Base-by-base conservation (phyloP, 2,113 vertebrate genomes). In the Oriolus oriolus region DNA sequence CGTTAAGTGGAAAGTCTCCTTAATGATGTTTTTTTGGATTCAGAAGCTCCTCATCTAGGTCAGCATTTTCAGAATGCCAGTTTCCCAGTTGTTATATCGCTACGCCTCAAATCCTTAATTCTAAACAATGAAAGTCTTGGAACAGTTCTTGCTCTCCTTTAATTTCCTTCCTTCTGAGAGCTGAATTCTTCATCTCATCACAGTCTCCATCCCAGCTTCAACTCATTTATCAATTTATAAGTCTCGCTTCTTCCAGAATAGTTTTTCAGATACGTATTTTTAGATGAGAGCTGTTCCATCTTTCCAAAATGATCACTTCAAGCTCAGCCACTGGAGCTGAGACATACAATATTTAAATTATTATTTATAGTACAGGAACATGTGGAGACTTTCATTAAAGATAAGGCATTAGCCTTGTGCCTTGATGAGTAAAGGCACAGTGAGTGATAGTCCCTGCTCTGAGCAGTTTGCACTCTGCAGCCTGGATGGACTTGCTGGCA, bases 291-390 rank as follows among this genome's bases (percentile, higher is more conserved):
- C 95, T 93, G 93, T 57, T 97, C 93, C 83, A 92, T 96, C 93
- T 94, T 96, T 96, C 95, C 88, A 93, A 97, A 95, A 93, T 96
- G 95, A 96, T 96, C 93, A 94, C 96, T 97, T 97, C 95, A 96
- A 95, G 93, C 88, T 94, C 93, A 96, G 92, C 93, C 92, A 93
- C 79, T 96, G 96, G 85, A 96, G 92, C 95, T 93, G 83, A 94
- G 96, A 92, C 92, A 95, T 96, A 95, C 96, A 96, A 96, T 96
- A 97, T 97, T 97, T 96, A 97, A 97, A 96, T 97, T 96, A 96
- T 95, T 96, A 96, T 96, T 96, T 97, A 96, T 97, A 94, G 96
- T 92, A 84, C 93, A 94, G 93, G 92, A 97, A 96, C 93, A 94
- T 37, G 88, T n/a, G 5, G 93, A 84, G 92, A 90, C 76, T 95